These are phyloP conservation scores for Pagrus major DNA, from an alignment of 2,113 vertebrate genomes.

Conservation along the genomic window DNA sequence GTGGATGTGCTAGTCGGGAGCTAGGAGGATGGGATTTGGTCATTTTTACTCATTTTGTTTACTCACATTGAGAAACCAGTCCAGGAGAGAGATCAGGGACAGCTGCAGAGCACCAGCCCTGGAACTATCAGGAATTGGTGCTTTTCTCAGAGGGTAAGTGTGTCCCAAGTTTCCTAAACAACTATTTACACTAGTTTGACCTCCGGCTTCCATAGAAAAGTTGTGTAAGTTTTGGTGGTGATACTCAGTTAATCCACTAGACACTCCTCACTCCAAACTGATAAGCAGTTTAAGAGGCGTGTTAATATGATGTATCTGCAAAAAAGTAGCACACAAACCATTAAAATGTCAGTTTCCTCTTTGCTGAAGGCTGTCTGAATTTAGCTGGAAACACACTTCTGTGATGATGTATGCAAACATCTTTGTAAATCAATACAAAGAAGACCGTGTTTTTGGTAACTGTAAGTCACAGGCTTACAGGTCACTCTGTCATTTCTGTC, in stretches of 20 bases:
- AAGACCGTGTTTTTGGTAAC: not conserved
- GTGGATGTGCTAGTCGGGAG: not conserved
- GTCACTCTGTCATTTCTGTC: not conserved
- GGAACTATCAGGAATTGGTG: not conserved
- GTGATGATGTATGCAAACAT: no score
- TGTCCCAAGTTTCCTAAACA: not conserved
- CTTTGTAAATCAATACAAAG: not conserved
- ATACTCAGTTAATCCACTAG: not conserved
- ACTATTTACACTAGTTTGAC: no score
- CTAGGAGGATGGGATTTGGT: not conserved
- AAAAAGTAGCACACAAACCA: not conserved
- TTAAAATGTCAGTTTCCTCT: not conserved
- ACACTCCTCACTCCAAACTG: not conserved
- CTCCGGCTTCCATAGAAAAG: not conserved
- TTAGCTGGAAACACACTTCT: not conserved
- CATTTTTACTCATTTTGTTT: conserved; percentile 2
- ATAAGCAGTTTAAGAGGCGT: not conserved
- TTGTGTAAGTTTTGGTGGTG: conserved; percentile 7
- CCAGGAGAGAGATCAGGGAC: not conserved
- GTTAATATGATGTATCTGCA: not conserved
- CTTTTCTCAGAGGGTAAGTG: not conserved
- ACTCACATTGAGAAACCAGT: not conserved
- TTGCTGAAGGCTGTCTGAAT: not conserved
- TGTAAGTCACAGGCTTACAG: not conserved
- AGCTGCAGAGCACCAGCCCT: not conserved